Evolutionary conservation across 2,113 vertebrate genomes (phyloP).

Genomic region (Eptatretus burgeri): DNA sequence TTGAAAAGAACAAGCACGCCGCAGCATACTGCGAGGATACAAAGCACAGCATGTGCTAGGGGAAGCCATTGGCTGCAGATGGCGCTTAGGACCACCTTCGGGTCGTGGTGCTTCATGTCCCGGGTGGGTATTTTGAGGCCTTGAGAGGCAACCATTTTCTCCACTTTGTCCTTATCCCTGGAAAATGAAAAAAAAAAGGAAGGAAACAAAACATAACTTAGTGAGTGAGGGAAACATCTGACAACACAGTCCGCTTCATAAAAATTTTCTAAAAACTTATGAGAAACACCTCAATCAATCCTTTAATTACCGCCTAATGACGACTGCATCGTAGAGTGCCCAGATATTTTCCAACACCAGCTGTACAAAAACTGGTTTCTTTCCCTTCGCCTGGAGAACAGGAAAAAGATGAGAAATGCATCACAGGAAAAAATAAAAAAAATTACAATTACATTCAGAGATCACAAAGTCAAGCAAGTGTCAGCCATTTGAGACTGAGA

Average conservation of each 20-base stretch:
- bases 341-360: conserved; percentile 82
- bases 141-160: conserved; percentile 53
- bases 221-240: not conserved
- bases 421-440: not conserved
- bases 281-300: too few relatives aligned
- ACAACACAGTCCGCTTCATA: not conserved
- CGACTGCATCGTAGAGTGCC: conserved; percentile 76
- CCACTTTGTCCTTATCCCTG: conserved; percentile 72
- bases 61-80: conserved; percentile 86
- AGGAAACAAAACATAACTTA: not conserved
- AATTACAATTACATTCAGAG: not conserved
- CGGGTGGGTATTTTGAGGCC: conserved; percentile 40
- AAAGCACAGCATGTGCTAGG: conserved; percentile 47
- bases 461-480: too few relatives aligned
- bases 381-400: conserved; percentile 44
- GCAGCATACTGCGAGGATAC: conserved; percentile 31
- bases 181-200: not conserved
- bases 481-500: too few relatives aligned
- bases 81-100: conserved; percentile 60
- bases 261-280: not conserved
- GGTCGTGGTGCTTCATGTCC: conserved; percentile 48
- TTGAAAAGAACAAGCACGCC: not conserved
- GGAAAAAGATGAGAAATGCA: not conserved
- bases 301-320: conserved; percentile 35
- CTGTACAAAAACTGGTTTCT: conserved; percentile 78